Base-by-base conservation (phyloP, 2,797 vertebrate genomes). In the Oreonectes daqikongensis region DNA sequence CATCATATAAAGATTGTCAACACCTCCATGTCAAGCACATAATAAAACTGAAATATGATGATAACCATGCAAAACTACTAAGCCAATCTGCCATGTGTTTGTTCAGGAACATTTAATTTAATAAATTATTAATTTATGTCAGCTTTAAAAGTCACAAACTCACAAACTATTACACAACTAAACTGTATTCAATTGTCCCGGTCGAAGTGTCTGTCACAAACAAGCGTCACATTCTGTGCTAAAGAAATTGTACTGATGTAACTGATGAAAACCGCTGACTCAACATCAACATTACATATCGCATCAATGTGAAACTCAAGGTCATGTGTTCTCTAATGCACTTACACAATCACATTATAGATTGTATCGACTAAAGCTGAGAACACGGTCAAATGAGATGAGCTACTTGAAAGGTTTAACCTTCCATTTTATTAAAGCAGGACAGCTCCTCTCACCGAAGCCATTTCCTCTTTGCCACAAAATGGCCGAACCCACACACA, bases 401-500 rank as follows among this genome's bases (percentile, higher is more conserved):
- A 53, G 57, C 60, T 48, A 18, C 55, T 69, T 67, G 67, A 81
- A 60, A 79, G 46, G 30, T 32, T 46, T 60, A 81, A 75, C 46
- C 74, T 65, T 81, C 82, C 82, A 84, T 86, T 84, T 84, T 60
- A 79, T 83, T 66, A 69, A 72, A 26, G 64, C 32, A 78, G 77
- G 64, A 59, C 38, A 20, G 60, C 52, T 44, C 20, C 50, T 79
- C 48, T 72, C 78, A 22, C 70, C 40, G 35, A 60, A 72, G 64
- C 69, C 15, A 20, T 61, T 64, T 75, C 50, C 60, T 60, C 46
- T 69, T 52, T 71, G 32, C 38, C 75, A 80, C 72, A 82, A 87
- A 85, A 87, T 87, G 86, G 83, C 83, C 2, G 83, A 52, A 53
- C 65, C 67, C 72, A 12, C 44, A 46, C 76, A 83, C 80, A 55